Evolutionary conservation across 2,888 invertebrate species (phyloP), one percentile per base, ranked within the genome.

Genomic region (Scrobipalpa costella): DNA sequence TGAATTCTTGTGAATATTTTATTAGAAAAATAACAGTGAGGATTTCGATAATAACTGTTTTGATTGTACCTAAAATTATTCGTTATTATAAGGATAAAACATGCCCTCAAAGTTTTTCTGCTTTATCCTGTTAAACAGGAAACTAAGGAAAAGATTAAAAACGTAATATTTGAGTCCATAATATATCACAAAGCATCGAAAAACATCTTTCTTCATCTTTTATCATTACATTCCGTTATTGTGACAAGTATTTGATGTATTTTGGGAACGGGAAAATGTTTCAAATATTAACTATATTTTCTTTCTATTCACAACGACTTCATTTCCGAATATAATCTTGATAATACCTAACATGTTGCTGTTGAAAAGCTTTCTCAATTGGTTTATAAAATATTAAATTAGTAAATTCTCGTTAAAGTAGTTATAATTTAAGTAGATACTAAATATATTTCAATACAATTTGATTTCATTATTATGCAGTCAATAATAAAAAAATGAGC

Each of bases 251-350:
- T 40, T 11, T 55, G 11, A 27, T n/a, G 27, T 21, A 33, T 21
- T 9, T 27, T 33, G 33, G 19, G n/a, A n/a, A n/a, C n/a, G 55
- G 55, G 13, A 55, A 55, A 55, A 33, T 33, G 27, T 55, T 55
- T 55, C n/a, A 55, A 33, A 55, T 27, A 55, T 55, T 55, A n/a
- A n/a, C n/a, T n/a, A 33, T 55, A n/a, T 55, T 55, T 33, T 55
- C 33, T 33, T n/a, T 44, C n/a, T 15, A 44, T 44, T 44, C 44
- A 44, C 15, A 44, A 6, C n/a, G n/a, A 15, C 15, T 44, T 44
- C n/a, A 44, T 44, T 44, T 44, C 44, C 44, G 44, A 44, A 15
- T 44, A 5, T n/a, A 44, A 44, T 44, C 44, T 44, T 15, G 44
- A 44, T 44, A 44, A 27, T 27, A 27, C 27, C n/a, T n/a, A 27